Conservation (phyloP, 2,113 vertebrate species). For the Erythrocercus mccallii region DNA sequence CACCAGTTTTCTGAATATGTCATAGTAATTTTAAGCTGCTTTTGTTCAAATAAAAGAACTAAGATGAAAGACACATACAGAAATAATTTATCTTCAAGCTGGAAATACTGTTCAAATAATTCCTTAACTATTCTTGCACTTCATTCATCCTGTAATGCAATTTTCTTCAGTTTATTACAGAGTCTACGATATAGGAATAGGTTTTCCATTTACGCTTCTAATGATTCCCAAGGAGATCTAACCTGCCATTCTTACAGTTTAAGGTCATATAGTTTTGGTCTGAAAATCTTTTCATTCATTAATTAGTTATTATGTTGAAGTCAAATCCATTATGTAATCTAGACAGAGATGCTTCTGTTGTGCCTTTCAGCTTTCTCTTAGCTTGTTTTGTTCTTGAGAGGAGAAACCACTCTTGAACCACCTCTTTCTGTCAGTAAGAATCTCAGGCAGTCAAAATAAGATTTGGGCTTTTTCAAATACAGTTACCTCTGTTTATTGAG, state of each 20-base stretch:
- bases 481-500: not conserved
- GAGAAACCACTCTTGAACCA: constrained; percentile 12
- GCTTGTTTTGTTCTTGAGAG: constrained; percentile 2
- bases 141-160: constrained; percentile 1
- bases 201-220: not conserved
- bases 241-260: not conserved
- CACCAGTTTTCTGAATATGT: not conserved
- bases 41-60: constrained; percentile 11
- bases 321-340: constrained; percentile 10
- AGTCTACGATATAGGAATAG: rapidly evolving
- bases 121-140: not conserved
- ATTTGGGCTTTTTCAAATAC: not conserved
- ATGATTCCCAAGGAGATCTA: not conserved
- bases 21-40: not conserved
- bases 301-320: constrained; percentile 7
- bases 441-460: not conserved
- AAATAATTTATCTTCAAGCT: constrained; percentile 1
- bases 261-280: not conserved
- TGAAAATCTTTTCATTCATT: not conserved
- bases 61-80: constrained; percentile 11
- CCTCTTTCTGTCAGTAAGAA: constrained; percentile 28
- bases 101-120: constrained; percentile 27
- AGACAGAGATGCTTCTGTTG: not conserved
- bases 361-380: constrained; percentile 19
- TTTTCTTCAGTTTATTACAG: not conserved